Percentiles rank a stretch among this genome's conserved stretches.
phyloP scores from a whole-genome alignment of 2,797 vertebrate genomes.

The Loriculus beryllinus region DNA sequence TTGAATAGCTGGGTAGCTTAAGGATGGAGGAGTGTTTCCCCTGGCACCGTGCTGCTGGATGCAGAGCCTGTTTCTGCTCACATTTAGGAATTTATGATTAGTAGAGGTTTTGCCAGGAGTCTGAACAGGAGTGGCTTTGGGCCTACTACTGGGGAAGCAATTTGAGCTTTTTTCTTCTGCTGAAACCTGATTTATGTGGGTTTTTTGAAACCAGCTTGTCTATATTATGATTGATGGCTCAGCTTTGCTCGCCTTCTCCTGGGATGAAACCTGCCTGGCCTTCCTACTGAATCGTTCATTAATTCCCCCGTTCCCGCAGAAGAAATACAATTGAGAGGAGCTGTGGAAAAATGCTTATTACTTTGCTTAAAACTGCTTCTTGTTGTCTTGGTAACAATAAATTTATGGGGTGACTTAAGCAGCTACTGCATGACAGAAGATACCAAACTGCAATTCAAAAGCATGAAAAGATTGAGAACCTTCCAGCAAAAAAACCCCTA shows the following conservation, averaged over 20 bases:
- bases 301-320: not conserved
- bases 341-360: slow-evolving; percentile 15
- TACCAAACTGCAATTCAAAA: not conserved
- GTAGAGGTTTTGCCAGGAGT: not conserved
- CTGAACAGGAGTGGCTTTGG: not conserved
- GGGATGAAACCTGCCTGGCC: not conserved
- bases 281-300: not conserved
- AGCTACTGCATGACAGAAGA: slow-evolving; percentile 19
- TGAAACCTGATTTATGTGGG: not conserved
- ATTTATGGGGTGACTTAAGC: slow-evolving; percentile 35
- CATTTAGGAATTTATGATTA: not conserved
- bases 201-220: not conserved
- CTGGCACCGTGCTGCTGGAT: not conserved
- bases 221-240: not conserved
- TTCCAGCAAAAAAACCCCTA: not conserved
- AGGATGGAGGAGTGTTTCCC: not conserved
- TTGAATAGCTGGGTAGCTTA: not conserved
- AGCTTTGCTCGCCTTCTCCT: not conserved
- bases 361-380: slow-evolving; percentile 44
- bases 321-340: not conserved
- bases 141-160: not conserved
- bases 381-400: slow-evolving; percentile 56
- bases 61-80: not conserved
- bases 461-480: not conserved
- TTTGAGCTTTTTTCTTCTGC: not conserved